Evolutionary conservation across 2,888 invertebrate species (phyloP), one percentile per base, ranked within the genome.

Genomic region (Caenorhabditis drosophilae): DNA sequence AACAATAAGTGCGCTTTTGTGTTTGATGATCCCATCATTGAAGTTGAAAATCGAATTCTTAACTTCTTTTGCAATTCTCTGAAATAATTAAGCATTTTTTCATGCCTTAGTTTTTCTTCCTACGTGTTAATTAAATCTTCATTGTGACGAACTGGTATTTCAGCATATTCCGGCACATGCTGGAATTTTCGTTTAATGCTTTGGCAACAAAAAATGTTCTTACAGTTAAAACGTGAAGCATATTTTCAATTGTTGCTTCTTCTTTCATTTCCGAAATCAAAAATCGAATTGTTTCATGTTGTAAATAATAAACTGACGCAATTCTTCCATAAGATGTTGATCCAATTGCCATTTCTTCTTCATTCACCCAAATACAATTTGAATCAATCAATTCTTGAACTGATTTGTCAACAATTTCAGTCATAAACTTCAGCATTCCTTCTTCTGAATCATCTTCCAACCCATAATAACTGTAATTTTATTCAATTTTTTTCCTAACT

Each of bases 101-200:
- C 16, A 20, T 6, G 4, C 18, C 4, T 11, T 20, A 4, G 11
- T 31, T 22, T 22, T 16, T 15, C 36, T n/a, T 67, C 72, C 58
- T 85, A 92, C 91, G 90, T 91, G 84, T 98, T 98, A 41, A 91
- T 88, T 63, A 90, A 86, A 83, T 99, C 97, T 85, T 98, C 98
- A 84, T 98, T 98, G 84, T 99, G 98, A 50, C 98, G 88, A 1
- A 99, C 97, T 0, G 98, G 98, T 70, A 98, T 87, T 76, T 95
- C 91, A 58, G 90, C 89, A 83, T 94, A 89, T 77, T 99, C 98
- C 73, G 92, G 89, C 1, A 90, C 89, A 84, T 92, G 90, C 86
- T 86, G 74, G 35, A 81, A 56, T 6, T 16, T 9, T 6, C n/a
- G 22, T 11, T 18, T 42, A 18, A 26, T 12, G 22, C 20, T 18